Evolutionary conservation across 1,140 invertebrate species (phyloP).

Genomic region (Meloidogyne chitwoodi): DNA sequence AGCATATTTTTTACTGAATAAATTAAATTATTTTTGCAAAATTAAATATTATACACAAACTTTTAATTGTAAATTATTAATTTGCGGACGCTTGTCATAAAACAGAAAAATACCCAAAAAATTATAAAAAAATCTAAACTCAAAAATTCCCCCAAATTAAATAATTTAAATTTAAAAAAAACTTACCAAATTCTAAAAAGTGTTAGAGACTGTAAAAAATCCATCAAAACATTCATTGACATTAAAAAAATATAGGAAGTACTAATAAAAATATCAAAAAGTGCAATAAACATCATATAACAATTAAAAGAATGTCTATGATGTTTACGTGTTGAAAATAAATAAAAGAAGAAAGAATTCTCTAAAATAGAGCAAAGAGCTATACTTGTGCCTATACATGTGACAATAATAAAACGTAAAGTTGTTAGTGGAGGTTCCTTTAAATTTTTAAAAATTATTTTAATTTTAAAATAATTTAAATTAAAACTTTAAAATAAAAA

Average conservation of each 20-base stretch:
- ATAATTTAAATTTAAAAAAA: neutral
- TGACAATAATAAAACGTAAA: constrained; percentile 50
- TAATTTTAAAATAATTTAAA: no score
- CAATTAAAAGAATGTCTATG: constrained; percentile 47
- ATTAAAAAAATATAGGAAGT: constrained; percentile 53
- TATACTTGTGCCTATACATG: constrained; percentile 48
- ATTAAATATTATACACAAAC: no score
- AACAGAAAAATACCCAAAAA: no score
- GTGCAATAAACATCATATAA: constrained; percentile 53
- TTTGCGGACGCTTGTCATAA: no score
- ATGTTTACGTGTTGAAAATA: constrained; percentile 45
- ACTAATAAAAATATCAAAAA: constrained; percentile 56
- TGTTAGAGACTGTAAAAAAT: constrained; percentile 43
- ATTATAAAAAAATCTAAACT: neutral
- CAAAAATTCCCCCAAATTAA: neutral
- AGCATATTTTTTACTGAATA: no score
- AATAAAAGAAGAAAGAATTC: constrained; percentile 47
- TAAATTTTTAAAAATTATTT: neutral
- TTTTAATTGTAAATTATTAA: constrained; percentile 11
- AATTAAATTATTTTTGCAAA: neutral
- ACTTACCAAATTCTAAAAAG: constrained; percentile 47
- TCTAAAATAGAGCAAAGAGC: constrained; percentile 45
- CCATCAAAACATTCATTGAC: constrained; percentile 52
- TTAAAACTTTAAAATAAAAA: no score
- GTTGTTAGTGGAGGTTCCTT: constrained; percentile 41